Evolutionary conservation across 2,797 vertebrate genomes (phyloP).

Genomic region (Cynodonichthys magdalenae): DNA sequence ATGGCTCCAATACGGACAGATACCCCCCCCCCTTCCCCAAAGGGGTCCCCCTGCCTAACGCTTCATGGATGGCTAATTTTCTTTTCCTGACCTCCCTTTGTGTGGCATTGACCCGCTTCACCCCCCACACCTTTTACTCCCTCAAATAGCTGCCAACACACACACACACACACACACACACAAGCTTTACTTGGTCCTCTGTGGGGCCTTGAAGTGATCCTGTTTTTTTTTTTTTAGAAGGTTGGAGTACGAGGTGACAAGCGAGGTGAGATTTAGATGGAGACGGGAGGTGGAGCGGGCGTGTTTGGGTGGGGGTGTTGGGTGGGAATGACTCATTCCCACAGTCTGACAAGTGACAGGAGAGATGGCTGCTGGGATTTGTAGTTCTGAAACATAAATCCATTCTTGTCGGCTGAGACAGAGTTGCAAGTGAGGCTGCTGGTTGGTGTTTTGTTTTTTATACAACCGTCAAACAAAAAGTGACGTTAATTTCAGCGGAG

Average conservation of each 20-base stretch:
- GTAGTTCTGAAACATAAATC: slow-evolving; percentile 68
- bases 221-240: slow-evolving; percentile 40
- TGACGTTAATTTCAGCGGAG: no score
- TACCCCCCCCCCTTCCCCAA: slow-evolving; percentile 50
- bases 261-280: slow-evolving; percentile 60
- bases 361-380: slow-evolving; percentile 71
- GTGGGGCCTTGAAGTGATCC: slow-evolving; percentile 68
- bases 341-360: slow-evolving; percentile 52
- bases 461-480: no score
- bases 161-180: slow-evolving; percentile 87
- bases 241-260: slow-evolving; percentile 79
- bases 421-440: no score
- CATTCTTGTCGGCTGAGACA: no score
- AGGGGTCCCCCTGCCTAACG: slow-evolving; percentile 81
- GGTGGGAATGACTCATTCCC: slow-evolving; percentile 81
- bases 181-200: slow-evolving; percentile 84
- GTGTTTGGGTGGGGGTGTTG: slow-evolving; percentile 69
- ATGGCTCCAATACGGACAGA: slow-evolving; percentile 77
- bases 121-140: slow-evolving; percentile 57
- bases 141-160: slow-evolving; percentile 68
- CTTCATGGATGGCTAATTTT: slow-evolving; percentile 94
- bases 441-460: no score
- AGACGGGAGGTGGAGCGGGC: slow-evolving; percentile 13
- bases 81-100: slow-evolving; percentile 90
- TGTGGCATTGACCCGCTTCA: slow-evolving; percentile 84